Base-by-base conservation (phyloP, 2,888 invertebrate genomes). In the Aphidoletes aphidimyza region DNA sequence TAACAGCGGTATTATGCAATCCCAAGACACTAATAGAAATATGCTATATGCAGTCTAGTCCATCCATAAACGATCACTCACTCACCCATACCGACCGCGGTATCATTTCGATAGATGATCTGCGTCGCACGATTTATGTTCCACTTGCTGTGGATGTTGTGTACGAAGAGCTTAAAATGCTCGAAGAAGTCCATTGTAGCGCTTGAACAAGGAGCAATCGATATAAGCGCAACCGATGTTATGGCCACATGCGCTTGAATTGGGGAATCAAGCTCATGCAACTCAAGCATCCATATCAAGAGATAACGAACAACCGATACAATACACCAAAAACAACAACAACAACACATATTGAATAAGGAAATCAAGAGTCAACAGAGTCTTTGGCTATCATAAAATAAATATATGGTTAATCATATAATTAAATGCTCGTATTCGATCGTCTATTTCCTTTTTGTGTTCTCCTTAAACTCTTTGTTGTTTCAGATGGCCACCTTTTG, bases 321-420 rank as follows among this genome's bases (percentile, higher is more conserved):
- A n/a, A n/a, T n/a, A n/a, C n/a, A n/a, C n/a, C n/a, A n/a, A n/a
- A n/a, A n/a, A n/a, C n/a, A n/a, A 69, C 14, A 69, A 6, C 9
- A 69, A 81, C 81, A 37, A n/a, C 39, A 81, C 37, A 81, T 6
- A 69, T 81, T 37, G 22, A 81, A 36, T 81, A 37, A 81, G 81
- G 81, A 81, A 81, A 81, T 37, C 78, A 36, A 34, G 19, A 78
- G 36, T 34, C 78, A 81, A 37, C 81, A 81, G 37, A 37, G 37
- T 81, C 81, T 37, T 81, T 36, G 37, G 37, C 37, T 37, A 81
- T 81, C 81, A 81, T 81, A 81, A 81, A 81, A 81, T 81, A 81
- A 81, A 81, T 37, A 81, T 81, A 37, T 37, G 37, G 37, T 37
- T 81, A 81, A 81, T 81, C 81, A 81, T 81, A 81, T 81, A 81